These are phyloP conservation scores for Lagopus leucura DNA, from an alignment of 2,113 vertebrate species.

Conservation along the genomic window DNA sequence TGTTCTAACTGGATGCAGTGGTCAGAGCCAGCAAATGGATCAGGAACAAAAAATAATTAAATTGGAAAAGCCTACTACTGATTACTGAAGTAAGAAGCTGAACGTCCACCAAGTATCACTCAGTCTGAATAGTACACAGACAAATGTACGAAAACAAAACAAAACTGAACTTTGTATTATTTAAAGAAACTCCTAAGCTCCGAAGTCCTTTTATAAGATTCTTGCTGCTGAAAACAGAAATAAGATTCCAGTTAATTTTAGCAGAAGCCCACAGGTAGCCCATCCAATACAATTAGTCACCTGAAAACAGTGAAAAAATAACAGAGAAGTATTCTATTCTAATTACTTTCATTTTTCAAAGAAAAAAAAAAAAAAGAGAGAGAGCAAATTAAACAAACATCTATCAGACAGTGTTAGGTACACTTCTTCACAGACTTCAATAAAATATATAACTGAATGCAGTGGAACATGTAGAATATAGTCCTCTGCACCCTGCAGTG, in stretches of 20 bases:
- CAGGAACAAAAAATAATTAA: background rate
- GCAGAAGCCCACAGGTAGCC: background rate
- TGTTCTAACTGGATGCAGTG: background rate
- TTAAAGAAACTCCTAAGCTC: background rate
- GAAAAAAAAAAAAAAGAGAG: background rate
- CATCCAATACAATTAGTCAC: background rate
- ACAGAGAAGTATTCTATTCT: background rate
- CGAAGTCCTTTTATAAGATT: background rate
- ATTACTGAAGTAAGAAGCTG: conserved; percentile 6
- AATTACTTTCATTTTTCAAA: background rate
- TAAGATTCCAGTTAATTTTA: background rate
- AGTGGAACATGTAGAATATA: conserved; percentile 57
- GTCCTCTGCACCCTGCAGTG: conserved; percentile 64
- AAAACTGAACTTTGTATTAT: background rate
- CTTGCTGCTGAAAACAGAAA: background rate
- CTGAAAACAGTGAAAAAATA: background rate
- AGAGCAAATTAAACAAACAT: conserved; percentile 11
- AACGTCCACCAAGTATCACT: background rate
- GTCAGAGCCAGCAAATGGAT: background rate
- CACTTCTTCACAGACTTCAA: conserved; percentile 38
- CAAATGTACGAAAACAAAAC: background rate
- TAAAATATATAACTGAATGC: conserved; percentile 59
- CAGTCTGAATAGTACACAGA: background rate
- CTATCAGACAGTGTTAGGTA: conserved; percentile 35
- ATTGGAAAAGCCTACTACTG: background rate